Base-by-base conservation (phyloP, 2,888 invertebrate species). In the Ecdyonurus torrentis region DNA sequence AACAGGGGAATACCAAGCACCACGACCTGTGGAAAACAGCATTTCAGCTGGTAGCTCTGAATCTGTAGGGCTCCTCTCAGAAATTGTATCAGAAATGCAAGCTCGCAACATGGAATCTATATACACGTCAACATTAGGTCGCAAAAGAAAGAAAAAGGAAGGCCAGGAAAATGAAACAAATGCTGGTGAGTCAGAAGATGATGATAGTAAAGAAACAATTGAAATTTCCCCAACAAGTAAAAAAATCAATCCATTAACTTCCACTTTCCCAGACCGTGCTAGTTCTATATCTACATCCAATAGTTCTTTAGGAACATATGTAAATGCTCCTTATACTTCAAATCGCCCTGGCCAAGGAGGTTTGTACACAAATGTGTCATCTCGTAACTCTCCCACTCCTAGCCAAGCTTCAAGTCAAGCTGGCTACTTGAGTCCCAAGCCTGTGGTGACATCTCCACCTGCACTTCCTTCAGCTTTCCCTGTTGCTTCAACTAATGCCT, bases 71-170 rank as follows among this genome's bases (percentile, higher is more conserved):
- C 74, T 92, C 22, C 74, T 92, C 0, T 87, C 89, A 5, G 92
- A 92, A 75, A 92, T 92, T 64, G 91, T 92, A 0, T 84, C 84
- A 58, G 92, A 92, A 74, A 91, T 92, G 70, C 89, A 91, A 69
- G 87, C 86, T 69, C 78, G 90, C 37, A 91, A 91, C 72, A 85
- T 88, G 52, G 91, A 91, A 69, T 91, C 91, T 0, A 90, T 92
- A 68, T 92, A 92, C 72, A 86, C 87, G 0, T 85, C 87, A 1
- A 87, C 86, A 0, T 73, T 88, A 1, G 79, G 82, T 0, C 77
- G 83, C 63, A 84, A 83, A 69, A 64, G 61, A 61, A 82, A 83
- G 69, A 80, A 74, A 55, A 76, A 74, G 60, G 62, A 64, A 20
- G 72, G 69, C 63, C 75, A 74, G 65, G 15, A 74, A 71, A 58